Conservation (phyloP, 1,140 invertebrate species). For the Dysdera silvatica region DNA sequence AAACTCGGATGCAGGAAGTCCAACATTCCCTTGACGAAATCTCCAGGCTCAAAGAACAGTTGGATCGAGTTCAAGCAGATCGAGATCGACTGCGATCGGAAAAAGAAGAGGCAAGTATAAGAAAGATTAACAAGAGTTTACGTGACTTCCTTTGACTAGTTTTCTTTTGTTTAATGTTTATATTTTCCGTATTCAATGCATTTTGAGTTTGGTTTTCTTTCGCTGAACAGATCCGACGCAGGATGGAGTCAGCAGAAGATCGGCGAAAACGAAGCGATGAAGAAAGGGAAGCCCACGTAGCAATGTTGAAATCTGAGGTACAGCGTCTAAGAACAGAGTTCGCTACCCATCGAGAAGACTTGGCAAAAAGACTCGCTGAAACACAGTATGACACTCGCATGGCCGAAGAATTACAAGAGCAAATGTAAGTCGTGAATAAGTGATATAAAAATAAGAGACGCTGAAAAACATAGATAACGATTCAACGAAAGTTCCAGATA, state of each 20-base stretch:
- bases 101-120: slow-evolving; percentile 19
- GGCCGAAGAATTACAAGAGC: slow-evolving; percentile 22
- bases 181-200: too few relatives aligned
- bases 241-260: neutral
- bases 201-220: too few relatives aligned
- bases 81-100: slow-evolving; percentile 10
- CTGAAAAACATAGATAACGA: too few relatives aligned
- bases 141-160: too few relatives aligned
- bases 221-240: slow-evolving; percentile 2
- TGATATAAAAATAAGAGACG: too few relatives aligned
- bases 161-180: too few relatives aligned
- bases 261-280: neutral
- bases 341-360: slow-evolving; percentile 23
- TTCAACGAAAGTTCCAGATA: neutral
- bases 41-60: slow-evolving; percentile 8
- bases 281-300: slow-evolving; percentile 14
- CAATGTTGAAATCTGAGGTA: slow-evolving; percentile 20
- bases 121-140: too few relatives aligned
- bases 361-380: slow-evolving; percentile 29
- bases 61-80: slow-evolving; percentile 6
- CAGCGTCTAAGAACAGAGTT: slow-evolving; percentile 29
- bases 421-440: slow-evolving; percentile 22
- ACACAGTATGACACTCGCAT: slow-evolving; percentile 17
- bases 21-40: neutral
- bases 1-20: slow-evolving; percentile 8